Evolutionary conservation across 2,888 invertebrate genomes (phyloP).

Genomic region (Drosophila niveifrons): DNA sequence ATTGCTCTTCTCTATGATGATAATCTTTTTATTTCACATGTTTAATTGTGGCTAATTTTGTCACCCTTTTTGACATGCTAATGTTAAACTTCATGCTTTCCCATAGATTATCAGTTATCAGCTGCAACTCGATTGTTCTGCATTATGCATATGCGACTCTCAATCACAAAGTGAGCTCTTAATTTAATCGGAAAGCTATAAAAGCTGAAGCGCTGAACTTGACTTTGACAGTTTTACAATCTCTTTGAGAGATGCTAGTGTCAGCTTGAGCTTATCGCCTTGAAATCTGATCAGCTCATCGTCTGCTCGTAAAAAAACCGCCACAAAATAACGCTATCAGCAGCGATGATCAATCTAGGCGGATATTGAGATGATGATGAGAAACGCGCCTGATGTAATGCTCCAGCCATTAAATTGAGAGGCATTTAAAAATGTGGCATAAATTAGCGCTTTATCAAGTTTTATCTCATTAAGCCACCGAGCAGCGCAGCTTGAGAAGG

Average conservation of each 20-base stretch:
- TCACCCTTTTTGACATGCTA: no score
- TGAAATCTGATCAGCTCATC: conserved; percentile 7
- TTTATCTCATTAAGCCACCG: conserved; percentile 19
- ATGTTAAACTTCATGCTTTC: no score
- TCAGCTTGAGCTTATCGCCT: neutral
- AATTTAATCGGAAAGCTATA: neutral
- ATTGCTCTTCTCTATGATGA: no score
- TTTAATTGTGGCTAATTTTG: no score
- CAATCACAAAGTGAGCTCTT: neutral
- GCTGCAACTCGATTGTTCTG: no score
- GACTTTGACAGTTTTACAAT: neutral
- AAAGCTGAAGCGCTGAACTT: neutral
- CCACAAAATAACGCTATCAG: neutral
- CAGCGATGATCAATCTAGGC: conserved; percentile 2
- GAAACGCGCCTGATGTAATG: neutral
- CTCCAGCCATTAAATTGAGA: conserved; percentile 1
- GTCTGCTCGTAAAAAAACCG: neutral
- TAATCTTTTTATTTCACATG: no score
- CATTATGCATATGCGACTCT: neutral
- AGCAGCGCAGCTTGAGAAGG: neutral
- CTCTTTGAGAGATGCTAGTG: neutral
- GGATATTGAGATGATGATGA: neutral
- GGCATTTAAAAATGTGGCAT: conserved; percentile 31
- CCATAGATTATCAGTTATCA: no score
- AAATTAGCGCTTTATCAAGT: conserved; percentile 50